Evolutionary conservation across 2,797 vertebrate species (phyloP).

Genomic region (Todus mexicanus): DNA sequence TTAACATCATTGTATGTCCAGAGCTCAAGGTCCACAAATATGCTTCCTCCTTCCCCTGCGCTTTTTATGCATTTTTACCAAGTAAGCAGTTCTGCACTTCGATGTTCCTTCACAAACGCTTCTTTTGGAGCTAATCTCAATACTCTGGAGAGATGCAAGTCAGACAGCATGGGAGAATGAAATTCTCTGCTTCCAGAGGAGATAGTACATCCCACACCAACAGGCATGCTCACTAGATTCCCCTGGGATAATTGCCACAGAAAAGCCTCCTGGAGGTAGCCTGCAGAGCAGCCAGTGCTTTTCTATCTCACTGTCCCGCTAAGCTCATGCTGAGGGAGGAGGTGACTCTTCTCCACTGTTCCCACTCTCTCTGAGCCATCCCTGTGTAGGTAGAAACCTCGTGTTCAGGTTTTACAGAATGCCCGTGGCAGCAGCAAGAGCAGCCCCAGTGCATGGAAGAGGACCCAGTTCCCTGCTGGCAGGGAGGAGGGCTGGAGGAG

Average conservation of each 20-base stretch:
- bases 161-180: not conserved
- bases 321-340: not conserved
- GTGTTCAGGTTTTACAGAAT: not conserved
- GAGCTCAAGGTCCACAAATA: not conserved
- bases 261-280: not conserved
- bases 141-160: not conserved
- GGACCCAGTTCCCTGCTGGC: rapidly evolving
- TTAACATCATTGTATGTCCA: not conserved
- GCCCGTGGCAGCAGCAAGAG: rapidly evolving
- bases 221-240: not conserved
- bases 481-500: not conserved
- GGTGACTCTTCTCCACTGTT: not conserved
- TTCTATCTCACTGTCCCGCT: not conserved
- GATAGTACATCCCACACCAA: not conserved
- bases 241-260: not conserved
- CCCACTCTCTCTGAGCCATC: not conserved
- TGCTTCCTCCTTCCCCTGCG: not conserved
- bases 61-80: not conserved
- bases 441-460: rapidly evolving
- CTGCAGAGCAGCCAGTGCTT: not conserved
- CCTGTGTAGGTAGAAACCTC: not conserved
- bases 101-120: not conserved
- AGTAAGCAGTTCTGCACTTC: not conserved
- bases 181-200: not conserved
- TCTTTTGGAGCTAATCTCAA: not conserved